Base-by-base conservation (phyloP, 2,888 invertebrate species). In the Limulus polyphemus region DNA sequence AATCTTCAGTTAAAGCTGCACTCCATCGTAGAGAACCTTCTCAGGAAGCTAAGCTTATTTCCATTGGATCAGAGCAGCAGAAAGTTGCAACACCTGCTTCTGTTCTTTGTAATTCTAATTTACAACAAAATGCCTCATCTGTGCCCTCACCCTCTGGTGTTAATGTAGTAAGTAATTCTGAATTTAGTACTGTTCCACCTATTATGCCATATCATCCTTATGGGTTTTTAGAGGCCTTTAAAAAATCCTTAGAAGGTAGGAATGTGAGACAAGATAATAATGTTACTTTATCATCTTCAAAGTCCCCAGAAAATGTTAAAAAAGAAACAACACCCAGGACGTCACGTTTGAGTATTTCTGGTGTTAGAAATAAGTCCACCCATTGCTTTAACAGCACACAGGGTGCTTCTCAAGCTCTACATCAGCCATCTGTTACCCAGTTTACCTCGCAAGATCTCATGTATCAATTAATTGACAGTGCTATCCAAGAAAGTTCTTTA, bases 151-250 rank as follows among this genome's bases (percentile, higher is more conserved):
- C n/a, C 14, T 11, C 52, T 52, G 52, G 46, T 57, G 54, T 13
- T 50, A 56, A n/a, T 17, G 46, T 10, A 32, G n/a, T 32, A 32
- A 4, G 12, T 17, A 56, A 13, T 56, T 32, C 46, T 56, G 56
- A n/a, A 32, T 32, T n/a, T 56, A 11, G 17, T 16, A 56, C 51
- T 50, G 14, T n/a, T n/a, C 51, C 51, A 32, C 57, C 48, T 7
- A 57, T 16, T 10, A 57, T 57, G 57, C 57, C 46, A 14, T 57
- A n/a, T 47, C 46, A 57, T 47, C 7, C 47, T 12, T 47, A 47
- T 48, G 57, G 48, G 48, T 57, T 57, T 57, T 14, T 47, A 57
- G 57, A 57, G 16, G 57, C 57, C 16, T 57, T 57, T 47, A 57
- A 57, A 57, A 46, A 48, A 47, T 47, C 57, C 46, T 13, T 32